Percentiles rank a stretch among this genome's conserved stretches.
These are phyloP conservation scores for Nicator chloris DNA, from an alignment of 2,113 vertebrate species.

Conservation along the genomic window DNA sequence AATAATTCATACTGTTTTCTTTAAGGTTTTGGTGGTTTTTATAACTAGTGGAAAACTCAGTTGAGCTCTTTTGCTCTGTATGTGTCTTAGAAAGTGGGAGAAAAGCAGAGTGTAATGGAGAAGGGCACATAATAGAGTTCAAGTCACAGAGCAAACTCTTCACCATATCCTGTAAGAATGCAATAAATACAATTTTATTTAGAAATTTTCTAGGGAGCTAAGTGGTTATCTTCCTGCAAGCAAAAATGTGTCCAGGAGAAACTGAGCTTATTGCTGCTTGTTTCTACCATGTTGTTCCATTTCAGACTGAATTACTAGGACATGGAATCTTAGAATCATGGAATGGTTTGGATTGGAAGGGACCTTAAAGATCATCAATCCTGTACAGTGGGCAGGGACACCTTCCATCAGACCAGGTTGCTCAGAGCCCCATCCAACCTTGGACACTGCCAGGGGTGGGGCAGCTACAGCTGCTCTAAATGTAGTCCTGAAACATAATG, in stretches of 20 bases:
- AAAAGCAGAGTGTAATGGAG: background rate
- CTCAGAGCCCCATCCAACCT: background rate
- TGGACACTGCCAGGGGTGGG: background rate
- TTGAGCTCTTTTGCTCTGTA: background rate
- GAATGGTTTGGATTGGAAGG: background rate
- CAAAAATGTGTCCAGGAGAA: background rate
- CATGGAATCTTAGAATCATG: background rate
- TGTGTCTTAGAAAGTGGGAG: background rate
- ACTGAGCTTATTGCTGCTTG: background rate
- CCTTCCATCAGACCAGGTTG: too few relatives aligned
- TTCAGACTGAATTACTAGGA: background rate
- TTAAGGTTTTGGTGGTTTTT: background rate
- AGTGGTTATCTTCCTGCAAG: background rate
- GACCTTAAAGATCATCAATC: background rate
- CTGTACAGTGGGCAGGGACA: background rate
- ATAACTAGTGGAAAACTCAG: background rate
- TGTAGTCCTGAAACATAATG: background rate
- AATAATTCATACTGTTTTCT: constrained; percentile 15
- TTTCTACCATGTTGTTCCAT: background rate
- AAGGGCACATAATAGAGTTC: background rate
- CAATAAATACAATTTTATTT: background rate
- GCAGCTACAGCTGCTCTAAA: background rate
- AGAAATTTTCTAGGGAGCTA: background rate
- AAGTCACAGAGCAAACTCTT: background rate
- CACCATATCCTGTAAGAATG: background rate